Evolutionary conservation across 2,888 invertebrate species (phyloP).

Genomic region (Cataglyphis livida): DNA sequence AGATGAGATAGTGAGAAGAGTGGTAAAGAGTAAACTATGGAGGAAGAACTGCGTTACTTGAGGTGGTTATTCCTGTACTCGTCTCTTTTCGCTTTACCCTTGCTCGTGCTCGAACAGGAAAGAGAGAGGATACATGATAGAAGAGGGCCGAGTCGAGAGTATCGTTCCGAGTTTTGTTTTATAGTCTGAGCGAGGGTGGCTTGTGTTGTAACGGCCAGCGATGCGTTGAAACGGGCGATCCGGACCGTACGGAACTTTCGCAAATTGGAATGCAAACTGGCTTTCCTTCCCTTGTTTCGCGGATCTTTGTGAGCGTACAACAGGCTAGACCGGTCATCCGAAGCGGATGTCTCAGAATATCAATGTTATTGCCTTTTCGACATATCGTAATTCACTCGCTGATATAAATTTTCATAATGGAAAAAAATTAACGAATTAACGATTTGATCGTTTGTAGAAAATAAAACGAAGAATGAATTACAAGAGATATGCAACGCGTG

Average conservation of each 20-base stretch:
- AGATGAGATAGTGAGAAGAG: constrained; percentile 30
- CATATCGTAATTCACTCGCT: neutral
- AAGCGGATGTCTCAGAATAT: constrained; percentile 55
- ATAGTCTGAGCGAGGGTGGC: constrained; percentile 68
- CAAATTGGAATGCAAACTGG: constrained; percentile 61
- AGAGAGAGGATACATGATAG: constrained; percentile 34
- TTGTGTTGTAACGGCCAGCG: constrained; percentile 73
- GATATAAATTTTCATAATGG: neutral
- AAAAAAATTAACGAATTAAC: neutral
- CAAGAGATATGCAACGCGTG: neutral
- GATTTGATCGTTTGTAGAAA: constrained; percentile 1
- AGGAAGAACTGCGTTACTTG: constrained; percentile 49
- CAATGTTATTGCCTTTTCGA: constrained; percentile 25
- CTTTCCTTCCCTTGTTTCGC: constrained; percentile 52
- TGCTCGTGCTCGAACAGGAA: constrained; percentile 13
- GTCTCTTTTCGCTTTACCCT: constrained; percentile 13
- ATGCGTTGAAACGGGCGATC: constrained; percentile 74
- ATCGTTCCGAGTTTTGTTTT: constrained; percentile 78
- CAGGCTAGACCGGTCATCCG: constrained; percentile 52
- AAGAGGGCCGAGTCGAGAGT: constrained; percentile 63
- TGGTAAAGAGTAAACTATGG: constrained; percentile 41
- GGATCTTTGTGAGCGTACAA: constrained; percentile 65
- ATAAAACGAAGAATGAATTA: neutral
- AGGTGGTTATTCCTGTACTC: constrained; percentile 59
- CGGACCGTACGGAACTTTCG: constrained; percentile 53